Conservation (phyloP, 2,797 vertebrate species). For the Prunella strophiata region DNA sequence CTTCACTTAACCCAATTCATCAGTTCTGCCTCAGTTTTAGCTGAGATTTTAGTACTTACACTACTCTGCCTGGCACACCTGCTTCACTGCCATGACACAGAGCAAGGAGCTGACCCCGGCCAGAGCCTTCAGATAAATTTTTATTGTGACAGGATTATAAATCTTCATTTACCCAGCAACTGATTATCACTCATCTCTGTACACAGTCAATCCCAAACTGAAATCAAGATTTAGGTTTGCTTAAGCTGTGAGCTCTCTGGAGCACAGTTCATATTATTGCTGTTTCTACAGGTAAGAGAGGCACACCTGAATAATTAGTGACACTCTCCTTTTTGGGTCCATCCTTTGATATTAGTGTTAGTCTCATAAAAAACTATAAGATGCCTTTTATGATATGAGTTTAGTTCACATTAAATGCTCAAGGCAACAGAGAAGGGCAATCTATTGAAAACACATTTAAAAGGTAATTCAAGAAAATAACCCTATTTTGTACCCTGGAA, state of each 20-base stretch:
- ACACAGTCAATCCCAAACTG: background rate
- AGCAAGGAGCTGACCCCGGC: background rate
- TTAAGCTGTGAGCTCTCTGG: background rate
- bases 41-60: background rate
- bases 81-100: background rate
- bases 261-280: background rate
- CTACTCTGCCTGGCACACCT: background rate
- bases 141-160: background rate
- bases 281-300: background rate
- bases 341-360: background rate
- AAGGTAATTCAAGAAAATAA: background rate
- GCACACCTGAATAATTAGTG: background rate
- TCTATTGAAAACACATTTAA: background rate
- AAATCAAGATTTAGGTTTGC: background rate
- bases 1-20: background rate
- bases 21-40: background rate
- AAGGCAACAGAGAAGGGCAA: background rate
- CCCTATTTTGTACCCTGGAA: background rate
- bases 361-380: background rate
- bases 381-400: background rate
- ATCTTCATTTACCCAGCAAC: background rate
- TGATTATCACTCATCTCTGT: background rate
- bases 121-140: background rate
- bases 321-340: background rate
- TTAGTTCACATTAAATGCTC: background rate